Evolutionary conservation across 1,140 invertebrate genomes (phyloP), one percentile per base, ranked within the genome.

Genomic region (Rhopalosiphum padi): DNA sequence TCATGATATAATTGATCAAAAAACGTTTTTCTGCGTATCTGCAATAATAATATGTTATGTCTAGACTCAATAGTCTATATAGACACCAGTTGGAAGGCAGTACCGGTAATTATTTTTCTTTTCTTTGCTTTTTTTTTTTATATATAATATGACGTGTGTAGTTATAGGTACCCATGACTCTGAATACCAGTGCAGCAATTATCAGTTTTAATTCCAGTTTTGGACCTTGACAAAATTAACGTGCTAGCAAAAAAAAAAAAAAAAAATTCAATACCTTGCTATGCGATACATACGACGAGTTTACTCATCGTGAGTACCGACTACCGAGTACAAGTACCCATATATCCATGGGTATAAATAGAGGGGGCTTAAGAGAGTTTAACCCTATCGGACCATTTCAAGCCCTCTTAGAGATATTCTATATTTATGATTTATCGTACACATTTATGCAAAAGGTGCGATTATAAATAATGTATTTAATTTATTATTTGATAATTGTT

Each of bases 1-100:
- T 6, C 60, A 77, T 18, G 60, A n/a, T n/a, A 77, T 77, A 77
- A 77, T 77, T 77, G 60, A 77, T n/a, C 30, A 77, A 77, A n/a
- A 77, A n/a, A 77, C 60, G 30, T 77, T 77, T 77, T 77, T 77
- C 60, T 77, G n/a, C n/a, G 60, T 77, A 77, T 77, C 60, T n/a
- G 60, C n/a, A n/a, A 77, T 77, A 77, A 77, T 77, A 77, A 77
- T 77, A 77, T n/a, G 60, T 77, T 77, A n/a, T 77, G 60, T 77
- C 60, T 77, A 77, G 60, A 77, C 60, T 77, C 60, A n/a, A n/a
- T 77, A 77, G 60, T 35, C 30, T 77, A n/a, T 77, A 77, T 77
- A 77, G 30, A n/a, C 60, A 77, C 60, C 60, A 77, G 60, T n/a
- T 77, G 60, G 15, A 77, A 77, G 60, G 60, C 60, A 77, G 60